These are phyloP conservation scores for Euplagia quadripunctaria DNA, from an alignment of 2,888 invertebrate species.

Conservation along the genomic window DNA sequence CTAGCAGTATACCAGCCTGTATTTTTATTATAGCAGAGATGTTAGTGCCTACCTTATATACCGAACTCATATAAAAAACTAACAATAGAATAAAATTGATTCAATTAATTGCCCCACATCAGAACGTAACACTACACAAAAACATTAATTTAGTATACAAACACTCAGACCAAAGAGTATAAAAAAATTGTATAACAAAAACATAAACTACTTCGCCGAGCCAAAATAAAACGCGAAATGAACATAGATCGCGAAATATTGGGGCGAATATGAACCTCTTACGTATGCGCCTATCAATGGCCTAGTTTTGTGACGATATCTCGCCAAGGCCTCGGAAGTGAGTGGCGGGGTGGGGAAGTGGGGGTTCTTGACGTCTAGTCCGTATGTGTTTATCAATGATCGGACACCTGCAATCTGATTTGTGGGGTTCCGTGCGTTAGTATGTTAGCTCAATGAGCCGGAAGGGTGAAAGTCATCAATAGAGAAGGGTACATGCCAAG, in stretches of 20 bases:
- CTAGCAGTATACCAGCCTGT: too few species aligned
- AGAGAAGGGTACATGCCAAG: conserved; percentile 7
- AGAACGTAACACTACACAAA: conserved; percentile 33
- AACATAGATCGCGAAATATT: conserved; percentile 56
- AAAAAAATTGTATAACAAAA: conserved; percentile 27
- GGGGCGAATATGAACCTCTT: conserved; percentile 27
- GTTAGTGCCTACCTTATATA: not conserved
- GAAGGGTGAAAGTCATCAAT: conserved; percentile 19
- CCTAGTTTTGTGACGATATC: conserved; percentile 70
- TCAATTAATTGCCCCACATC: not conserved
- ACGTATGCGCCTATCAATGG: conserved; percentile 60
- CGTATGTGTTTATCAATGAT: conserved; percentile 46
- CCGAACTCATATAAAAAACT: not conserved
- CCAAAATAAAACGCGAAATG: conserved; percentile 58
- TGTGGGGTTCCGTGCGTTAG: conserved; percentile 38
- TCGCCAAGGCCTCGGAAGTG: conserved; percentile 60
- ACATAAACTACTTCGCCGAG: conserved; percentile 44
- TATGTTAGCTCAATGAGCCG: conserved; percentile 33
- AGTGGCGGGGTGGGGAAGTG: conserved; percentile 5
- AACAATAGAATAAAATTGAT: not conserved
- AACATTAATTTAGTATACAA: conserved; percentile 46
- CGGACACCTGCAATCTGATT: conserved; percentile 53
- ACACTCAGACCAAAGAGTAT: conserved; percentile 35
- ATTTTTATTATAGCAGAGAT: not conserved
- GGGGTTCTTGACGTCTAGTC: conserved; percentile 14